Base-by-base conservation (phyloP, 2,797 vertebrate genomes). In the Hydrophis major region DNA sequence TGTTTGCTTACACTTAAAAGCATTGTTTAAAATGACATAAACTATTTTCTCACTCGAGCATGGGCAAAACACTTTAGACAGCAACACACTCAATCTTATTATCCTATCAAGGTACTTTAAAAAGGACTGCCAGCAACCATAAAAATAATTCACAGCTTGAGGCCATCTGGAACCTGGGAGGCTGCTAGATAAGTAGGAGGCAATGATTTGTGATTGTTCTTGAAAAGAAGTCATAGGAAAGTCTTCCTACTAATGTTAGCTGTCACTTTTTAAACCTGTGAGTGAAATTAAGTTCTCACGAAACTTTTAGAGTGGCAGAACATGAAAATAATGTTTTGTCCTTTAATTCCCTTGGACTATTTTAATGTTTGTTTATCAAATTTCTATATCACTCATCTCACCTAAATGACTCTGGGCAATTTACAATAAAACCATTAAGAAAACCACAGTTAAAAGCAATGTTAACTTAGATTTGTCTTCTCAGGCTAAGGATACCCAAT, bases 81-180 rank as follows among this genome's bases (percentile, higher is more conserved):
- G 7, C 61, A 53, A 56, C 53, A 56, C 53, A 32, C 32, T 28
- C 4, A 60, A 4, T 93, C 86, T 90, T 18, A 93, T 91, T 90
- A 88, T 61, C n/a, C 47, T 4, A 74, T 90, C 27, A 92, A 93
- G 10, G 3, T 60, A 92, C 90, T 95, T 90, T 94, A 93, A 95
- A 74, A 93, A 92, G 92, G 88, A 94, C 50, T 91, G 3, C 37
- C 91, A 92, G 91, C 47, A 66, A 91, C 86, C 78, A 91, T 92
- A 92, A 91, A 60, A 87, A 93, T 63, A 93, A 96, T 86, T 20
- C 86, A 93, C 63, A 96, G 87, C 22, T 57, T 92, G 66, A 95
- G 7, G 83, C 18, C n/a, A 56, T 94, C 56, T 95, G 88, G 92
- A 94, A 95, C 57, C 55, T 83, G 57, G 42, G 3, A 50, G 66